Evolutionary conservation across 30 jellyfish, hydroid and myxozoan genomes (phyloP).

Genomic region (Nemopilema nomurai): DNA sequence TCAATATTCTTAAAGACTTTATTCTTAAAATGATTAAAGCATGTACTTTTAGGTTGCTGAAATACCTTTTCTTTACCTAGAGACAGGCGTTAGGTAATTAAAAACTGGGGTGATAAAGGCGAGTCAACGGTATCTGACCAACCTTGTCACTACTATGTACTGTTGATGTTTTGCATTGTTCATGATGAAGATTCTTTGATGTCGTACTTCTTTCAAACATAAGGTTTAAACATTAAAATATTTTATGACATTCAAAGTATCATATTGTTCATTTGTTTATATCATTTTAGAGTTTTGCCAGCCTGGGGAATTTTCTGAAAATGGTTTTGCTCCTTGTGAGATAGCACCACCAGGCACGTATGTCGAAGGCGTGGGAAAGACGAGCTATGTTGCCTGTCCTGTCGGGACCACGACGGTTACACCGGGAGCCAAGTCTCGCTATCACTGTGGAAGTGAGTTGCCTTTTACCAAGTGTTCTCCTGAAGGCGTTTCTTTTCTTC

Average conservation of each 20-base stretch:
- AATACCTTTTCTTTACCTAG: too few species aligned
- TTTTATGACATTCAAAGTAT: neutral
- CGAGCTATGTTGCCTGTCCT: constrained; percentile 72
- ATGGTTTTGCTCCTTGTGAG: constrained; percentile 85
- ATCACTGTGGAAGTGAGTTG: constrained; percentile 95
- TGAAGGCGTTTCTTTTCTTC: neutral
- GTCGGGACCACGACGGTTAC: constrained; percentile 86
- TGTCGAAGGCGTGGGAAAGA: constrained; percentile 57
- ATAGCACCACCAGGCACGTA: constrained; percentile 75
- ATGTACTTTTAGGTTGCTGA: too few species aligned
- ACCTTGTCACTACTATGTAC: too few species aligned
- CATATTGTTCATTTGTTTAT: neutral
- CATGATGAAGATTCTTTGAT: too few species aligned
- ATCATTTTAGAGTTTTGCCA: constrained; percentile 66
- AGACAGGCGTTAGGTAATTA: too few species aligned
- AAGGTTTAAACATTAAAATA: too few species aligned
- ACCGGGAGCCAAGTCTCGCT: constrained; percentile 77
- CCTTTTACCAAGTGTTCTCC: neutral
- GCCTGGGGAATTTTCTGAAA: constrained; percentile 90
- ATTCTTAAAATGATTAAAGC: too few species aligned
- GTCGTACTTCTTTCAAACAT: too few species aligned
- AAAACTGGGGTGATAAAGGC: too few species aligned
- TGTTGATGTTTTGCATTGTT: too few species aligned
- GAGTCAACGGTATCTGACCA: too few species aligned
- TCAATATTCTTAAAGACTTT: too few species aligned